Evolutionary conservation across 2,888 invertebrate species (phyloP).

Genomic region (Ditylenchus weischeri): DNA sequence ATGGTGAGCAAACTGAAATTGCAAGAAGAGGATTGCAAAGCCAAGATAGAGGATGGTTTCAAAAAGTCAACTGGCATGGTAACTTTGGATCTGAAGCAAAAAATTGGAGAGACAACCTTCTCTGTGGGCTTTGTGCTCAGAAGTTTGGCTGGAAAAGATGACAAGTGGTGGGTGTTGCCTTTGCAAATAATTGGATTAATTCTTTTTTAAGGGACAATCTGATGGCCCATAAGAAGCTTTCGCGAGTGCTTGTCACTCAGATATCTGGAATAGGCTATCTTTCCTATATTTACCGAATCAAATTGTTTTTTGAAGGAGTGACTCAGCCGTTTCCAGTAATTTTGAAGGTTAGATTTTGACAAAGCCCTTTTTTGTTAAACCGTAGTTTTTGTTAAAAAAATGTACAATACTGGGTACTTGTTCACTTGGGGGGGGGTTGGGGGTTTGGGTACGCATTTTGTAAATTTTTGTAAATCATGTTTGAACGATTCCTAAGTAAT

Average conservation of each 20-base stretch:
- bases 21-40: neutral
- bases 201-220: neutral
- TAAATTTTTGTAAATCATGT: too few species aligned
- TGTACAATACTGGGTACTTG: too few species aligned
- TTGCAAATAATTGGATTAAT: neutral
- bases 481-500: too few species aligned
- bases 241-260: neutral
- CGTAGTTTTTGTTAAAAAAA: too few species aligned
- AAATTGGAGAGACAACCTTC: conserved; percentile 2
- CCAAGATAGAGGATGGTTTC: neutral
- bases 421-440: neutral
- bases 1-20: neutral
- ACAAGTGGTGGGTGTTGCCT: neutral
- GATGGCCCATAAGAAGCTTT: neutral
- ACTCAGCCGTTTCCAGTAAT: conserved; percentile 1
- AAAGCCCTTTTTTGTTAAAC: too few species aligned
- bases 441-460: too few species aligned
- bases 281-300: conserved; percentile 3
- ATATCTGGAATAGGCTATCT: conserved; percentile 7
- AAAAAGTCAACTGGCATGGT: neutral
- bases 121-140: neutral
- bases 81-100: conserved; percentile 4
- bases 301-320: neutral
- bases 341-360: neutral
- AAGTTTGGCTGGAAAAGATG: neutral